Evolutionary conservation across 2,113 vertebrate species (phyloP), one percentile per base, ranked within the genome.

Genomic region (Chauna torquata): DNA sequence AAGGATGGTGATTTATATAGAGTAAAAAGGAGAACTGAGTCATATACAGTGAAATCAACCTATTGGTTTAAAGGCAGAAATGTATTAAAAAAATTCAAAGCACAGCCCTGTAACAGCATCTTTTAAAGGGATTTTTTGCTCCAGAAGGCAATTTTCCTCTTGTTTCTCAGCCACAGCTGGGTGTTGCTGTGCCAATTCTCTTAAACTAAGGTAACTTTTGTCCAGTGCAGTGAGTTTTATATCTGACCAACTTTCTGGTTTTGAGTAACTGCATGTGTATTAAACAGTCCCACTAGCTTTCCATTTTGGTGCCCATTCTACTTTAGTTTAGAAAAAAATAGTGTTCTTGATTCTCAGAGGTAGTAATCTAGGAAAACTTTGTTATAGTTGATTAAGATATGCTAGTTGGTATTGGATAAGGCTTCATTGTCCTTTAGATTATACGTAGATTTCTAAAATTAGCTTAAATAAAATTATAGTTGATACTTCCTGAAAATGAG

Each of bases 51-150:
- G 44, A 91, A 87, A 84, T 82, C 94, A 72, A 54, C 69, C 36
- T 85, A 8, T 76, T 86, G 65, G 30, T 94, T 94, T 94, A 94
- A 94, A 87, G 77, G 80, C 76, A 95, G 55, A 87, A 94, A 78
- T 44, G 13, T 23, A 72, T 69, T 28, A 11, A 81, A 58, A 90
- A 70, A 55, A 64, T 50, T 88, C 44, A 74, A 64, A 90, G 23
- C 77, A 82, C 27, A 84, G 27, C 20, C 27, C 49, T 52, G 1
- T 76, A 36, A 38, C 4, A 42, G 47, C 40, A 44, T 66, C 36
- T 75, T 47, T 88, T 66, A 23, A 70, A 77, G 12, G 40, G 34
- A 25, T 23, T 54, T 28, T 78, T 16, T 89, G 84, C 54, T 75
- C 38, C 30, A 92, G 40, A 85, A 91, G 27, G n/a, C 66, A 28